Base-by-base conservation (phyloP, 2,797 vertebrate genomes). In the Strix occidentalis region DNA sequence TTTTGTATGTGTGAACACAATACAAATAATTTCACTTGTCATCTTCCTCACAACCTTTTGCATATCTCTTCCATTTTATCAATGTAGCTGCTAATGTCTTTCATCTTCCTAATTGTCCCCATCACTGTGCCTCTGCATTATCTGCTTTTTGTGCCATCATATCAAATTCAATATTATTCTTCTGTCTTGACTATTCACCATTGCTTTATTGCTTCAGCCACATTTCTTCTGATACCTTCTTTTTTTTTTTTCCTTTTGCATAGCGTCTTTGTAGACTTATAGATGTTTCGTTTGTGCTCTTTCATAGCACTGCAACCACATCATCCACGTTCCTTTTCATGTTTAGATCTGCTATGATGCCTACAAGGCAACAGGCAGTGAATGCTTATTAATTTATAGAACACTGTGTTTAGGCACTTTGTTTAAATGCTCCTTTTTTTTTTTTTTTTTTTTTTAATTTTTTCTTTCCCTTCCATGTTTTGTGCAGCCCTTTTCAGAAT, bases 371-470 rank as follows among this genome's bases (percentile, higher is more conserved):
- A 53, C 4, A 69, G 20, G 8, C 16, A 65, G 54, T 41, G 23
- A 90, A 65, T 66, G 6, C 1, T 43, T 70, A 24, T 39, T 57
- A 61, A 84, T 87, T 95, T 60, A 45, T 26, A 89, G 21, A 25
- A 25, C 3, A 16, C 4, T 0, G 0, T 14, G 9, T 79, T 43
- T 35, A 65, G 6, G 11, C 5, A 21, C 8, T 94, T 69, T 25
- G 2, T 68, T 84, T 56, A 74, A 87, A 60, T 7, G 2, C 5
- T 82, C 3, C 1, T 8, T 23, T 45, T n/a, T 69, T 9, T 37
- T 28, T 69, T 9, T 37, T 28, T 26, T 53, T 20, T 48, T n/a
- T 69, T 28, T 25, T 53, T 45, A 45, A 17, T 45, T 45, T 45
- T 46, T 46, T 46, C 43, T 46, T 11, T 2, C 4, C 6, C 2